Conservation (phyloP, 2,113 vertebrate genomes). For the Muntiacus muntjak region DNA sequence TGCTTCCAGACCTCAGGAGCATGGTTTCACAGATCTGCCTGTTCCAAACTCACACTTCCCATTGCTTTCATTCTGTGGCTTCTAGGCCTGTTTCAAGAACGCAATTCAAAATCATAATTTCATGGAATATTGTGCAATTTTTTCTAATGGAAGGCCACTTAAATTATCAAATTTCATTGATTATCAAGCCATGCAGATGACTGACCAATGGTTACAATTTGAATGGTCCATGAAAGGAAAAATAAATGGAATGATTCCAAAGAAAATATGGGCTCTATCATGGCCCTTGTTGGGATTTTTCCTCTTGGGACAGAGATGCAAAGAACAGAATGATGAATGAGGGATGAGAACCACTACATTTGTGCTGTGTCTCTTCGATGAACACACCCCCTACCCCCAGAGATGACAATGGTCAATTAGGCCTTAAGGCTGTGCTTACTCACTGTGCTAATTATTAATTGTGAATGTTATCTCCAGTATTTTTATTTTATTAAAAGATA, state of each 20-base stretch:
- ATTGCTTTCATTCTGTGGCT: constrained; percentile 36
- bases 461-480: not conserved
- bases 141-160: constrained; percentile 33
- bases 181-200: not conserved
- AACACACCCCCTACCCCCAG: no score
- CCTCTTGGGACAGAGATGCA: not conserved
- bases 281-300: not conserved
- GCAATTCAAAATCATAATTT: constrained; percentile 59
- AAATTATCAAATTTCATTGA: constrained; percentile 50
- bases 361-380: not conserved
- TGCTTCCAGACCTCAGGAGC: constrained; percentile 52
- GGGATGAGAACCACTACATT: not conserved
- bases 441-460: not conserved
- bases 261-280: not conserved
- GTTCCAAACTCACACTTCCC: constrained; percentile 31
- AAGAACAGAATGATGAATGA: not conserved
- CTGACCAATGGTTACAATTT: not conserved
- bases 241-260: not conserved
- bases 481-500: not conserved
- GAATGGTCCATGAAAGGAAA: not conserved
- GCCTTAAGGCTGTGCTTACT: not conserved
- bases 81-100: constrained; percentile 52
- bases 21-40: constrained; percentile 1
- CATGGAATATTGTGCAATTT: constrained; percentile 56
- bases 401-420: not conserved